These are phyloP conservation scores for Liopterus haemorrhoidalis DNA, from an alignment of 2,888 invertebrate species.

Conservation along the genomic window DNA sequence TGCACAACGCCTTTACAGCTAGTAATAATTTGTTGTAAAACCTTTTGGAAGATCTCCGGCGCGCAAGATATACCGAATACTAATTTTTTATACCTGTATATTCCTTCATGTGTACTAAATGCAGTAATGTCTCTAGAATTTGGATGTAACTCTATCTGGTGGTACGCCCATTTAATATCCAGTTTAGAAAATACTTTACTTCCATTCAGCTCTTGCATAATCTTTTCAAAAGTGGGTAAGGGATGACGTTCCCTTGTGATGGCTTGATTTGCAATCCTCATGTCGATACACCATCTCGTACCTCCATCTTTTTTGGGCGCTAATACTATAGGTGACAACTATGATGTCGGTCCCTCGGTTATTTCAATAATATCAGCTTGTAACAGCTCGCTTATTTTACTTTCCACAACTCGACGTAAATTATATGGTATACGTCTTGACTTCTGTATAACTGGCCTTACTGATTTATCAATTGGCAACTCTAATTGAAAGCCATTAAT, in stretches of 20 bases:
- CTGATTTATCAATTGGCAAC: conserved; percentile 1
- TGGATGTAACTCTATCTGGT: conserved; percentile 36
- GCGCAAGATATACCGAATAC: conserved; percentile 37
- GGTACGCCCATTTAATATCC: conserved; percentile 36
- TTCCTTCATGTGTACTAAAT: conserved; percentile 36
- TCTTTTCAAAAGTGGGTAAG: background rate
- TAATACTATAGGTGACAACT: conserved; percentile 2
- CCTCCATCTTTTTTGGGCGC: background rate
- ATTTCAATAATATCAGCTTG: conserved; percentile 5
- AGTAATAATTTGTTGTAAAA: conserved; percentile 37
- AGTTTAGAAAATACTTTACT: conserved; percentile 25
- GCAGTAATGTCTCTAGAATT: conserved; percentile 36
- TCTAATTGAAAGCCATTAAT: conserved; percentile 1
- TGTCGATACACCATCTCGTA: conserved; percentile 1
- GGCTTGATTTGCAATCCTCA: conserved; percentile 2
- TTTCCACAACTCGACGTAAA: background rate
- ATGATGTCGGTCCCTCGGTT: conserved; percentile 2
- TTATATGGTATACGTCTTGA: background rate
- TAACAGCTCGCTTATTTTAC: background rate
- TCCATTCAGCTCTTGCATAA: background rate
- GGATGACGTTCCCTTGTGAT: conserved; percentile 2
- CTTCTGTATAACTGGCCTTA: too few relatives aligned
- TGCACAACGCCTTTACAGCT: conserved; percentile 37
- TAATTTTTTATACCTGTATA: conserved; percentile 37
- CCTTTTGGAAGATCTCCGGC: conserved; percentile 42